Base-by-base conservation (phyloP, 1,140 invertebrate genomes). In the Conus betulinus region DNA sequence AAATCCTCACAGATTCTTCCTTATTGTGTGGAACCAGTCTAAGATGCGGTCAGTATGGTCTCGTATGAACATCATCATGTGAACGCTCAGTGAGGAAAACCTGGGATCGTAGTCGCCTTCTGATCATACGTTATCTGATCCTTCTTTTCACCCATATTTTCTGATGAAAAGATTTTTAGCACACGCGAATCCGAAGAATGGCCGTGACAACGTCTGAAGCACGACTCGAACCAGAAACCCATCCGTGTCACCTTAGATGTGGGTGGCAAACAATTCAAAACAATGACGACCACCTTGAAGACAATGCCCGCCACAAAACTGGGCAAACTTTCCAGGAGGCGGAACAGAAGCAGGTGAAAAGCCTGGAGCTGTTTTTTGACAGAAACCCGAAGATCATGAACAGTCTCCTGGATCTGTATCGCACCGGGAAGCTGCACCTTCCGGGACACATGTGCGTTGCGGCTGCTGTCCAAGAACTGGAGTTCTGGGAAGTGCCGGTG, bases 401-500 rank as follows among this genome's bases (percentile, higher is more conserved):
- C 27, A 74, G n/a, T 11, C 39, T 83, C 23, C 55, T 85, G 52
- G 89, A 84, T 51, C 25, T 89, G 23, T 81, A 87, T 57, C 79
- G 89, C 13, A 87, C 89, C 2, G 84, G 89, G 27, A 82, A 89
- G 27, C 76, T 90, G 20, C 89, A 90, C 79, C 20, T 90, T 7
- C 88, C 88, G 0, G 53, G 17, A 6, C 76, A 89, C 74, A 17
- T 87, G 39, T 90, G 89, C 52, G 57, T 60, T 27, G 39, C 83
- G 17, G 84, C 88, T 1, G 57, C 87, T 63, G 52, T 78, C 23
- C 57, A 27, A 27, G 89, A 90, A 60, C 88, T 92, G n/a, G 57
- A 87, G 51, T 90, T 88, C 85, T 91, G 91, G 90, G 91, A 88
- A 5, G 55, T 88, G 20, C 20, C 60, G 11, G n/a, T 84, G 13